These are phyloP conservation scores for Tachyglossus aculeatus DNA, from an alignment of 2,797 vertebrate species.

Conservation along the genomic window DNA sequence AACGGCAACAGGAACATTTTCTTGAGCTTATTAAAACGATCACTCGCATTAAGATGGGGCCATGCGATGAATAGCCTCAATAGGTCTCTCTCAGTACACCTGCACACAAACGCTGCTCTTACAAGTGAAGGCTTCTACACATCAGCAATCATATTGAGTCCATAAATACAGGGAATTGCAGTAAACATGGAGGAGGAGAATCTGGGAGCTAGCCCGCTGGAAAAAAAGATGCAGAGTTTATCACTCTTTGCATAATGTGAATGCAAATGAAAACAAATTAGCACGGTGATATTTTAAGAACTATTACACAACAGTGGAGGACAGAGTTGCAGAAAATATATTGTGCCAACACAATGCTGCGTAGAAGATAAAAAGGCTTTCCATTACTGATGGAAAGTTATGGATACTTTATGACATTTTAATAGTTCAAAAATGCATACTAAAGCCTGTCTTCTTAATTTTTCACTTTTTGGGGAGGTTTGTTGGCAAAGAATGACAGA, in stretches of 20 bases:
- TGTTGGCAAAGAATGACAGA: not conserved
- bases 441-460: not conserved
- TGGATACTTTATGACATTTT: not conserved
- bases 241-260: constrained; percentile 21
- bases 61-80: not conserved
- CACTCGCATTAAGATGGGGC: not conserved
- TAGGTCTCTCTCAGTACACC: not conserved
- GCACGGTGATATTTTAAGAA: constrained; percentile 42
- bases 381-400: not conserved
- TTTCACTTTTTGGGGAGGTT: not conserved
- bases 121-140: constrained; percentile 25
- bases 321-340: not conserved
- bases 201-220: not conserved
- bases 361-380: not conserved
- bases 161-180: not conserved
- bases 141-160: not conserved
- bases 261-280: constrained; percentile 37
- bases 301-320: not conserved
- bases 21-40: not conserved
- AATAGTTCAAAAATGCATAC: not conserved
- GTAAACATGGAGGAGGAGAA: constrained; percentile 11
- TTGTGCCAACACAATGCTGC: not conserved
- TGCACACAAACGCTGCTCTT: not conserved
- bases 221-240: not conserved
- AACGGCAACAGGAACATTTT: constrained; percentile 10